Conservation (phyloP, 2,113 vertebrate genomes). For the Halichoerus grypus region DNA sequence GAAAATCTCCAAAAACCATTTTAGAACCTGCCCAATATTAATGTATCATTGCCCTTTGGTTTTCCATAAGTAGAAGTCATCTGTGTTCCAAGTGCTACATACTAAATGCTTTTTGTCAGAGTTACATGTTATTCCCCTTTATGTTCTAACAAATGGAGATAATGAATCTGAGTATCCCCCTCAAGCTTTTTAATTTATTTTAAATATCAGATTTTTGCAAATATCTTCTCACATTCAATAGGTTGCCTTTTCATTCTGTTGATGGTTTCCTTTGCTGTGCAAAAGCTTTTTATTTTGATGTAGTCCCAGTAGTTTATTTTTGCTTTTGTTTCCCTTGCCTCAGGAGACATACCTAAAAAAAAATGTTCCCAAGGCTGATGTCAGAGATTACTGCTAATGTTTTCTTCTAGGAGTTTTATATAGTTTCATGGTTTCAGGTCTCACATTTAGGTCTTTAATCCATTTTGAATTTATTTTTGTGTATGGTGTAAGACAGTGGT, state of each 20-base stretch:
- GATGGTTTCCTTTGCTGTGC: not conserved
- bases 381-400: not conserved
- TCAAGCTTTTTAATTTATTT: not conserved
- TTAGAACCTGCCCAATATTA: not conserved
- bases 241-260: not conserved
- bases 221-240: not conserved
- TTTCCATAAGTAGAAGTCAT: not conserved
- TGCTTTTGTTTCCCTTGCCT: not conserved
- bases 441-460: not conserved
- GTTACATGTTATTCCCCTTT: not conserved
- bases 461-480: not conserved
- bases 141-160: not conserved
- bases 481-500: not conserved
- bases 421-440: not conserved
- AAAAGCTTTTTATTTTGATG: not conserved
- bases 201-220: not conserved
- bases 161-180: not conserved
- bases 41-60: not conserved
- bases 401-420: not conserved
- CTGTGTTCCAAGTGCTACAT: not conserved
- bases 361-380: not conserved
- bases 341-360: not conserved
- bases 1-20: not conserved
- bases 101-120: not conserved
- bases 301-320: not conserved